Evolutionary conservation across 1,140 invertebrate genomes (phyloP).

Genomic region (Teleopsis dalmanni): DNA sequence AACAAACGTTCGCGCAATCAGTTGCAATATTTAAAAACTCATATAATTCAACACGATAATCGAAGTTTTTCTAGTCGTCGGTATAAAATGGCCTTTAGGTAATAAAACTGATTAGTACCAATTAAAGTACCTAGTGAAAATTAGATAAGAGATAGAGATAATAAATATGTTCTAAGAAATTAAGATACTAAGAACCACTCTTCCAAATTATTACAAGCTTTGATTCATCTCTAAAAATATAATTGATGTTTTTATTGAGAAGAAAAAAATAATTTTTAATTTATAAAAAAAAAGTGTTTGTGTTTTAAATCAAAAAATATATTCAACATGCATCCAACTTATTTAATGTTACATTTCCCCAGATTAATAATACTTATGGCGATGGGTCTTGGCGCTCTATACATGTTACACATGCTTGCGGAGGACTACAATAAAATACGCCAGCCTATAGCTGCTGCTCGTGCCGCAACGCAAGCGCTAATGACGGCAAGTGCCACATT

Average conservation of each 20-base stretch:
- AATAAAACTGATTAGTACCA: no score
- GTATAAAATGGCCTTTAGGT: no score
- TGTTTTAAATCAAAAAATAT: background rate
- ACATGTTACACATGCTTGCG: constrained; percentile 46
- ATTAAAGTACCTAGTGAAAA: no score
- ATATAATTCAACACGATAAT: no score
- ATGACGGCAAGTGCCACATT: constrained; percentile 14
- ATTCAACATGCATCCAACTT: background rate
- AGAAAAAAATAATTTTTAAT: background rate
- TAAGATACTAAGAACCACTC: no score
- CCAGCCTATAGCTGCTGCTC: constrained; percentile 25
- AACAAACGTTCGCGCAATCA: no score
- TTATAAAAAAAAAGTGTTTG: background rate
- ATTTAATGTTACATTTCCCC: background rate
- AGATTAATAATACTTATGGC: constrained; percentile 39
- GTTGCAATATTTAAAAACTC: no score
- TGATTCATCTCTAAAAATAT: background rate
- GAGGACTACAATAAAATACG: constrained; percentile 46
- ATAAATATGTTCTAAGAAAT: no score
- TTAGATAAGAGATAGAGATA: no score
- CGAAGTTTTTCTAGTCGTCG: no score
- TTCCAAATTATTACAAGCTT: background rate
- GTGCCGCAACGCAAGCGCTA: constrained; percentile 22
- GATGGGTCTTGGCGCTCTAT: constrained; percentile 45
- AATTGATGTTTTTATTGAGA: background rate